Conservation (phyloP, 1,140 invertebrate species). For the Drosophila guanche region DNA sequence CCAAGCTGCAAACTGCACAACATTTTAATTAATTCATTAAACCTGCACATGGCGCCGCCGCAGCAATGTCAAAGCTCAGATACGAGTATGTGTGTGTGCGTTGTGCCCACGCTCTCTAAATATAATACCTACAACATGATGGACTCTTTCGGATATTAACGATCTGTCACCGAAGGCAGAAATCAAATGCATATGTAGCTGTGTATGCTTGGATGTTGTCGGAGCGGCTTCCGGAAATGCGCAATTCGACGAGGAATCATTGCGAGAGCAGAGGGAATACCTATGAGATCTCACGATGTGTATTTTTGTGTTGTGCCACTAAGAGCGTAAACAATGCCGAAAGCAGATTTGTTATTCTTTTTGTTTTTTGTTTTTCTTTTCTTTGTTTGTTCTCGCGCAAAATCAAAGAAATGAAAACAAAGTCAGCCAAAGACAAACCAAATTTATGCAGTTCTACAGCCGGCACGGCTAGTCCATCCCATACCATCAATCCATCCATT, state of each 20-base stretch:
- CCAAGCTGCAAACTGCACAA: slow-evolving; percentile 24
- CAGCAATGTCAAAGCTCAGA: slow-evolving; percentile 33
- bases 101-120: slow-evolving; percentile 15
- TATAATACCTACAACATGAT: slow-evolving; percentile 4
- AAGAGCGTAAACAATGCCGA: slow-evolving; percentile 36
- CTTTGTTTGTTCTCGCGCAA: slow-evolving; percentile 16
- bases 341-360: slow-evolving; percentile 13
- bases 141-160: slow-evolving; percentile 38
- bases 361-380: slow-evolving; percentile 38
- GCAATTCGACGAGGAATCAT: slow-evolving; percentile 54
- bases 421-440: slow-evolving; percentile 44
- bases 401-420: slow-evolving; percentile 42
- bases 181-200: slow-evolving; percentile 29
- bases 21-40: slow-evolving; percentile 79
- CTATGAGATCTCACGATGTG: slow-evolving; percentile 16
- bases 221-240: slow-evolving; percentile 64
- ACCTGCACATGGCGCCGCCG: slow-evolving; percentile 64
- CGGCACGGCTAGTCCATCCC: slow-evolving; percentile 45
- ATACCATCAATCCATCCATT: not conserved
- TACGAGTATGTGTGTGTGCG: not conserved
- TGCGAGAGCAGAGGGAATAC: slow-evolving; percentile 20
- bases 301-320: slow-evolving; percentile 35
- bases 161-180: slow-evolving; percentile 41
- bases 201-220: slow-evolving; percentile 25
- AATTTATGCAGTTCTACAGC: slow-evolving; percentile 60